Evolutionary conservation across 2,113 vertebrate species (phyloP).

Genomic region (Mugil cephalus): DNA sequence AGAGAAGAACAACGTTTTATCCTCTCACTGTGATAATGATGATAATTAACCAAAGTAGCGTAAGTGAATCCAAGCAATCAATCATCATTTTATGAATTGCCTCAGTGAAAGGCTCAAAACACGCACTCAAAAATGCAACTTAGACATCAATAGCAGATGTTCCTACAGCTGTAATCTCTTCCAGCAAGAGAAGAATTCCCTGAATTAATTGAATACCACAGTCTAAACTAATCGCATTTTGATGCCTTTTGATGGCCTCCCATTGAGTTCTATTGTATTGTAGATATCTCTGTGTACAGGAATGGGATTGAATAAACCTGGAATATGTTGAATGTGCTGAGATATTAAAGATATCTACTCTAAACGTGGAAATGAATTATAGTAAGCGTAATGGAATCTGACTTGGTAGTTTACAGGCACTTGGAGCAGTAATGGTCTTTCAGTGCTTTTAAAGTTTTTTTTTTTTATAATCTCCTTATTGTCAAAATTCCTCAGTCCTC

Average conservation of each 20-base stretch:
- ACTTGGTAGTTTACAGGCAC: not conserved
- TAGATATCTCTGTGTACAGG: conserved; percentile 12
- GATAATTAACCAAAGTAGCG: conserved; percentile 69
- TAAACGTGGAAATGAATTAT: not conserved
- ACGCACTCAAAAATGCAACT: conserved; percentile 67
- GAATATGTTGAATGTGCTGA: conserved; percentile 7
- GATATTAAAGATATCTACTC: not conserved
- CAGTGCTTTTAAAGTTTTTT: not conserved
- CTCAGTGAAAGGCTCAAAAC: conserved; percentile 68
- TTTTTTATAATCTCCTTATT: not conserved
- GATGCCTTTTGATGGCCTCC: conserved; percentile 54
- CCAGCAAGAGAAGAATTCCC: conserved; percentile 61
- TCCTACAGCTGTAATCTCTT: conserved; percentile 74
- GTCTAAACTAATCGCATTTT: conserved; percentile 58
- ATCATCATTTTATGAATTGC: conserved; percentile 63
- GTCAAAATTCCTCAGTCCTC: not conserved
- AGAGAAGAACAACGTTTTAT: conserved; percentile 54
- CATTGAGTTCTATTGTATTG: conserved; percentile 27
- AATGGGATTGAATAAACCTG: conserved; percentile 30
- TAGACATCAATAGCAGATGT: conserved; percentile 75
- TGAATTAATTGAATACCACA: conserved; percentile 70
- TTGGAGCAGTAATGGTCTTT: not conserved
- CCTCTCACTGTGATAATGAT: conserved; percentile 60
- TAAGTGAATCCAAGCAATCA: conserved; percentile 77
- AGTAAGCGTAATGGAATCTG: not conserved